Base-by-base conservation (phyloP, 1,140 invertebrate genomes). In the Vanessa tameamea region DNA sequence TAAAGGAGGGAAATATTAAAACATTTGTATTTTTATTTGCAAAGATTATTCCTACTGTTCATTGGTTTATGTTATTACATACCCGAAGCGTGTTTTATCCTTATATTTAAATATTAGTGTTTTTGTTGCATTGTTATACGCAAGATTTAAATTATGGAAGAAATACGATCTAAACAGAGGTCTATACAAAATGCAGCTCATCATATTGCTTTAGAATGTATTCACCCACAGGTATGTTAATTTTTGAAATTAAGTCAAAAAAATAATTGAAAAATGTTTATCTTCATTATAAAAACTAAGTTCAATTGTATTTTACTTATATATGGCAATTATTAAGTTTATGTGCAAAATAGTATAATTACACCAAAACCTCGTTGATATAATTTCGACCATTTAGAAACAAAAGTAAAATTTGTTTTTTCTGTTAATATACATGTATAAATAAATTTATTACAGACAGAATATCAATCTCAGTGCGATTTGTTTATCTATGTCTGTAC, bases 401-500 rank as follows among this genome's bases (percentile, higher is more conserved):
- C 37, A 43, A 43, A 43, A 9, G 8, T 43, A 43, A 43, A 43
- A 43, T 43, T 1, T 5, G 37, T 5, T 43, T 43, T 9, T 43
- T 9, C 7, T 43, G 3, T 43, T 9, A 43, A 43, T 43, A 9
- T 43, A 9, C 1, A 43, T 0, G 48, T 50, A 50, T 50, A 14
- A 3, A 50, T 14, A 15, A 12, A n/a, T 61, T 61, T 15, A 37
- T 37, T 12, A 31, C 50, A 64, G 14, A 55, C 43, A 63, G 20
- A 57, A 47, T 47, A 47, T 78, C 51, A 57, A 75, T 89, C 83
- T 90, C 85, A 88, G 87, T 89, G 76, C 80, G 76, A 75, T 89
- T 90, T 90, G 81, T 89, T 86, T 83, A 78, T 81, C 82, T 83
- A 91, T 92, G 90, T 92, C 90, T 92, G 90, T 92, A 82, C 89